phyloP scores from a whole-genome alignment of 2,888 invertebrate species.

The Orchestes rusci region DNA sequence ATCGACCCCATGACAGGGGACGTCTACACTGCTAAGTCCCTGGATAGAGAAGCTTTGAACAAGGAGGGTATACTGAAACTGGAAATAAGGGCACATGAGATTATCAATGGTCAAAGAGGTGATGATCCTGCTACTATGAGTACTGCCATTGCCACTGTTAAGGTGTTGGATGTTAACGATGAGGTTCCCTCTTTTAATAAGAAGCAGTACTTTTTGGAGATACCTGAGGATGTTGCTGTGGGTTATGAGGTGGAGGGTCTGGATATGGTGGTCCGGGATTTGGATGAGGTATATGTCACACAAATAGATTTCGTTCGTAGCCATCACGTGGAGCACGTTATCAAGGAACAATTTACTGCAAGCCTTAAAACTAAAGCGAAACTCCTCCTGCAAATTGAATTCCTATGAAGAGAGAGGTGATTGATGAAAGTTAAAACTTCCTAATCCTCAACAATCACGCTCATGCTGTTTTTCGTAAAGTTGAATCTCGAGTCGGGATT shows the following conservation, averaged over 20 bases:
- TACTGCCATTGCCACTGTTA: slow-evolving; percentile 68
- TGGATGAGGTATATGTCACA: too few species aligned
- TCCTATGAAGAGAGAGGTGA: too few species aligned
- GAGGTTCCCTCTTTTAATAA: slow-evolving; percentile 79
- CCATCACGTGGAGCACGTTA: too few species aligned
- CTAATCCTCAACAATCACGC: too few species aligned
- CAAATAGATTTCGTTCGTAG: too few species aligned
- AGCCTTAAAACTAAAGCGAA: too few species aligned
- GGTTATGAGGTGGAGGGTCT: slow-evolving; percentile 75
- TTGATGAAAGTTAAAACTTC: too few species aligned
- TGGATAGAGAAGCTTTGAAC: slow-evolving; percentile 80
- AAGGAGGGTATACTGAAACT: slow-evolving; percentile 72
- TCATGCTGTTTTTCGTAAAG: too few species aligned
- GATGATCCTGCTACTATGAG: slow-evolving; percentile 63
- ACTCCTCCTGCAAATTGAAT: too few species aligned
- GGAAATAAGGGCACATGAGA: slow-evolving; percentile 67
- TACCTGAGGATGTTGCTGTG: slow-evolving; percentile 74
- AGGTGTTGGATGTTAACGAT: slow-evolving; percentile 84
- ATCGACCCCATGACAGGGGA: slow-evolving; percentile 74
- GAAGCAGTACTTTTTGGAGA: slow-evolving; percentile 70
- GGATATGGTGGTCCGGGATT: slow-evolving; percentile 80
- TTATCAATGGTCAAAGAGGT: slow-evolving; percentile 60
- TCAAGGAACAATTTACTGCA: too few species aligned
- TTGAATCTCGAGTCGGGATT: too few species aligned
- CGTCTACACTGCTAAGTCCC: slow-evolving; percentile 71